phyloP scores from a whole-genome alignment of 2,888 invertebrate genomes.

The Conchocele bisecta region DNA sequence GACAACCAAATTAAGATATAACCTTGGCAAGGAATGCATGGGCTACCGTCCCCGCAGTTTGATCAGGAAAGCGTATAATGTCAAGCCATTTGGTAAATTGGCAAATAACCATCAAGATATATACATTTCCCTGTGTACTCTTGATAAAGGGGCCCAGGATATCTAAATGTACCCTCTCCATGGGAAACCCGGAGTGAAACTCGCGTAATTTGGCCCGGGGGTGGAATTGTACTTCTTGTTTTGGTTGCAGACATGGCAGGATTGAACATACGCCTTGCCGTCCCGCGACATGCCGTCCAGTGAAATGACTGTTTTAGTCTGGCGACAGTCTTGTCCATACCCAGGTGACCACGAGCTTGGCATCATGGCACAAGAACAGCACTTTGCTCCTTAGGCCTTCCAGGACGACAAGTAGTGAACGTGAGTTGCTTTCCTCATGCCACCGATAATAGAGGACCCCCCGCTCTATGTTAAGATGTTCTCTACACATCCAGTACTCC shows the following conservation, averaged over 20 bases:
- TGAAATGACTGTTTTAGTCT: slow-evolving; percentile 10
- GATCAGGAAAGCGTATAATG: slow-evolving; percentile 11
- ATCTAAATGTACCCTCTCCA: slow-evolving; percentile 34
- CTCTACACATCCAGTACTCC: no score
- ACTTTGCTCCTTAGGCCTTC: no score
- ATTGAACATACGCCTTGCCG: neutral
- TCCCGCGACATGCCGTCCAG: slow-evolving; percentile 22
- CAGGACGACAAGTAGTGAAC: no score
- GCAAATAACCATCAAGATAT: slow-evolving; percentile 30
- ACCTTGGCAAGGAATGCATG: slow-evolving; percentile 8
- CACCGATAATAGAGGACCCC: no score
- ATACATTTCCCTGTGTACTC: slow-evolving; percentile 16
- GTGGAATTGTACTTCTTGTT: slow-evolving; percentile 6
- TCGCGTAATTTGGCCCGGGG: slow-evolving; percentile 79
- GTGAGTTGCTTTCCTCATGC: no score
- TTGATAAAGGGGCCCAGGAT: slow-evolving; percentile 26
- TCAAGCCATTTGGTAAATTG: slow-evolving; percentile 49
- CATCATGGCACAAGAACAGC: no score
- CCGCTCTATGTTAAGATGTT: no score
- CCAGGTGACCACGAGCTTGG: no score
- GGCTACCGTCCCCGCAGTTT: slow-evolving; percentile 24
- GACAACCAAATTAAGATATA: slow-evolving; percentile 46
- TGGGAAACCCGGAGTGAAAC: slow-evolving; percentile 90
- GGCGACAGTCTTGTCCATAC: slow-evolving; percentile 10
- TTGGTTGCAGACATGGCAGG: slow-evolving; percentile 13